Conservation (phyloP, 2,888 invertebrate species). For the Drosophila kuntzei region DNA sequence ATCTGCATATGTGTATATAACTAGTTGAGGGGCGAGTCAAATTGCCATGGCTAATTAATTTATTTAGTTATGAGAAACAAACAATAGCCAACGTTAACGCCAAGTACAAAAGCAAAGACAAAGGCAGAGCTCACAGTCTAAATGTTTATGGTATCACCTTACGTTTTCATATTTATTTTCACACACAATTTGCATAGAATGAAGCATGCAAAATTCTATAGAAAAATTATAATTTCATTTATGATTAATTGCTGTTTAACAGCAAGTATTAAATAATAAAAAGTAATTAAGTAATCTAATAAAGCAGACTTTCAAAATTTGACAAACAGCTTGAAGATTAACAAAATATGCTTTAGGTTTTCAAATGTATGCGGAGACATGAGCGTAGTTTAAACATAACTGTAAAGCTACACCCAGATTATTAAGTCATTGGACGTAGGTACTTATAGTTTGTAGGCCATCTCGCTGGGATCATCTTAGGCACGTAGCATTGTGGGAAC, state of each 20-base stretch:
- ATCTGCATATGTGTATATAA: background rate
- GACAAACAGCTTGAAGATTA: conserved; percentile 12
- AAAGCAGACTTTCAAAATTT: conserved; percentile 21
- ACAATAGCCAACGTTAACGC: conserved; percentile 24
- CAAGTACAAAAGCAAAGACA: conserved; percentile 40
- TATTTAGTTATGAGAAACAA: conserved; percentile 66
- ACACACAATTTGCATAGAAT: conserved; percentile 71
- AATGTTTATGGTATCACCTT: conserved; percentile 76
- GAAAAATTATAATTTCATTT: conserved; percentile 31
- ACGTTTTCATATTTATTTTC: conserved; percentile 52
- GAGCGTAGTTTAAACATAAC: conserved; percentile 37
- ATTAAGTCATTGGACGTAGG: conserved; percentile 28
- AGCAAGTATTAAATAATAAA: conserved; percentile 26
- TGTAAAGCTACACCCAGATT: conserved; percentile 52
- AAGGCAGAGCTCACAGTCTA: conserved; percentile 45
- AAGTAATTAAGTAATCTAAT: conserved; percentile 48
- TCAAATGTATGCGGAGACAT: conserved; percentile 27
- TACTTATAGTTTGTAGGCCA: conserved; percentile 57
- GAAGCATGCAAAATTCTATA: conserved; percentile 30
- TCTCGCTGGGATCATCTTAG: conserved; percentile 26
- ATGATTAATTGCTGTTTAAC: conserved; percentile 70
- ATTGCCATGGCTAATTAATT: conserved; percentile 73
- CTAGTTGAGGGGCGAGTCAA: conserved; percentile 22
- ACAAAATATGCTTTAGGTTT: conserved; percentile 12
- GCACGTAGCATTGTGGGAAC: conserved; percentile 58